These are phyloP conservation scores for Drosophila repletoides DNA, from an alignment of 1,140 invertebrate genomes.

Conservation along the genomic window DNA sequence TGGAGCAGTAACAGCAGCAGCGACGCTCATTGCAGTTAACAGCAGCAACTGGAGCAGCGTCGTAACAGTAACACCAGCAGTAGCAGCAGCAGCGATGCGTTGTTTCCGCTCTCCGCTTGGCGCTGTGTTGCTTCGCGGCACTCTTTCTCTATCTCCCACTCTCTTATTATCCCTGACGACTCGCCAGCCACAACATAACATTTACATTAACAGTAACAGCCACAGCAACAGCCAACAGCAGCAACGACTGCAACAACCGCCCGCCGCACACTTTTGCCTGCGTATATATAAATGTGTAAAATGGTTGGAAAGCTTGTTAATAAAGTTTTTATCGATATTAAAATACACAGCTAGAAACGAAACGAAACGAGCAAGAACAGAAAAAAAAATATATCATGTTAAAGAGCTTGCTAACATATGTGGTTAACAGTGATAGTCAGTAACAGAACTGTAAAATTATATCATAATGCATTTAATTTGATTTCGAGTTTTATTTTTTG, in stretches of 20 bases:
- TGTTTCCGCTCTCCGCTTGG: conserved; percentile 26
- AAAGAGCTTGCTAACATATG: not conserved
- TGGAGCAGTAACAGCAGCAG: too few species aligned
- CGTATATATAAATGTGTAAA: conserved; percentile 76
- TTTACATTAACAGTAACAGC: conserved; percentile 44
- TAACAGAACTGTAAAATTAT: not conserved
- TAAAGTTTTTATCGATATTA: conserved; percentile 62
- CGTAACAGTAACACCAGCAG: not conserved
- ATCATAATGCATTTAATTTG: conserved; percentile 2
- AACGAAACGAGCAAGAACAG: conserved; percentile 48
- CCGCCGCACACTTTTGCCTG: conserved; percentile 73
- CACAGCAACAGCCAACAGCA: conserved; percentile 24
- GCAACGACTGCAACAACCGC: conserved; percentile 69
- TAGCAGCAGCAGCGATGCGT: conserved; percentile 34
- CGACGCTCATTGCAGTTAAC: conserved; percentile 14
- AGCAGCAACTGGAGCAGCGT: too few species aligned
- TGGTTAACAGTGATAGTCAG: not conserved
- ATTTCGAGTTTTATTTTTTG: conserved; percentile 42
- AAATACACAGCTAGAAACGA: conserved; percentile 56
- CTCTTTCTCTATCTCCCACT: conserved; percentile 6
- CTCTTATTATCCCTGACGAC: conserved; percentile 5
- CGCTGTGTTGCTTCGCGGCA: not conserved
- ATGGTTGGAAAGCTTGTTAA: conserved; percentile 73
- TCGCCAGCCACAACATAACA: conserved; percentile 50
- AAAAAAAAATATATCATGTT: not conserved